phyloP scores from a whole-genome alignment of 2,888 invertebrate species.

The Caenorhabditis sp. region DNA sequence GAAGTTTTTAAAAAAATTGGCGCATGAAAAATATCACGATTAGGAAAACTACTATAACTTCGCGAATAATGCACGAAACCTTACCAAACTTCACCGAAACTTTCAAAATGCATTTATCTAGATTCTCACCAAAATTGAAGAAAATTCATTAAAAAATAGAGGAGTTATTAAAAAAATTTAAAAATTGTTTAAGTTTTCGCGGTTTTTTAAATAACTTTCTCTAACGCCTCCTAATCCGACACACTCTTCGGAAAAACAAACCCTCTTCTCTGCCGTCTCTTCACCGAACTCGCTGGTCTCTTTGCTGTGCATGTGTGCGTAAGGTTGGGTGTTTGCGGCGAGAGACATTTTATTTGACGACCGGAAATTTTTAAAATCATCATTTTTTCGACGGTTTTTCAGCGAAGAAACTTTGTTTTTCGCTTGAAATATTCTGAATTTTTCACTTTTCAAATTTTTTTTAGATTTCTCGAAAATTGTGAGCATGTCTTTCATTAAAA shows the following conservation, averaged over 20 bases:
- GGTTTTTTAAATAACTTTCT: background rate
- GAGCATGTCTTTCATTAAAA: background rate
- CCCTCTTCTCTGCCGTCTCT: conserved; percentile 1
- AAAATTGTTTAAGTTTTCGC: background rate
- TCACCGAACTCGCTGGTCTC: conserved; percentile 1
- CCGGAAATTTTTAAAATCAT: background rate
- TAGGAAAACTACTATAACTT: background rate
- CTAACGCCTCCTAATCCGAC: background rate
- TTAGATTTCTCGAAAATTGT: background rate
- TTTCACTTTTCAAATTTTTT: too few species aligned
- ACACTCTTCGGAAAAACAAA: background rate
- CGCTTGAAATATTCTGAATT: background rate
- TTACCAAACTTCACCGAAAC: background rate
- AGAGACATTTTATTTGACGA: background rate
- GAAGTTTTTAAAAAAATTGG: background rate
- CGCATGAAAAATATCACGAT: background rate
- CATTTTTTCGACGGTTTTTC: background rate
- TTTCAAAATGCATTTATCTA: background rate
- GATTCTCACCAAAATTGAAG: background rate
- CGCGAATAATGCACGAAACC: background rate
- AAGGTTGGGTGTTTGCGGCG: background rate
- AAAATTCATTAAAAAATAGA: background rate
- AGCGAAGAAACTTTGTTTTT: too few species aligned
- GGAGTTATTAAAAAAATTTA: background rate
- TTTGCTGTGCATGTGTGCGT: background rate